These are phyloP conservation scores for Oreochromis aureus DNA, from an alignment of 2,113 vertebrate species.

Conservation along the genomic window DNA sequence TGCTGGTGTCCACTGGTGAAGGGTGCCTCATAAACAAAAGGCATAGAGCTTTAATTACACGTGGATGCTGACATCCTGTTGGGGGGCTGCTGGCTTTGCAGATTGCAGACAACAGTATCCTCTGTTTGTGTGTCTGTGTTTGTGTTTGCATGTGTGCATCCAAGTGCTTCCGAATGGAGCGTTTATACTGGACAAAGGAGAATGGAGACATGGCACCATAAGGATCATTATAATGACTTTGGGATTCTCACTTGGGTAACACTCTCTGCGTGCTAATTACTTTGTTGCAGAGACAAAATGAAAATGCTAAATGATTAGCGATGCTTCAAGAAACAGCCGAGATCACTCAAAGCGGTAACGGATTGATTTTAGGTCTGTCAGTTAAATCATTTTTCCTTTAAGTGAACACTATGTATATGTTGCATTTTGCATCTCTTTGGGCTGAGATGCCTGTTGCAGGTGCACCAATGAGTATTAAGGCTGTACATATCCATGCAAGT, in stretches of 20 bases:
- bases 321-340: neutral
- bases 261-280: slow-evolving; percentile 20
- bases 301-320: neutral
- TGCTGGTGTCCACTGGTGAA: neutral
- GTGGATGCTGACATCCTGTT: slow-evolving; percentile 31
- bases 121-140: neutral
- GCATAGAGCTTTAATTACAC: slow-evolving; percentile 50
- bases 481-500: neutral
- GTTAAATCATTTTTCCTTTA: neutral
- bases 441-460: neutral
- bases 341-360: neutral
- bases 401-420: neutral
- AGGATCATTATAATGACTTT: neutral
- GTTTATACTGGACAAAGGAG: neutral
- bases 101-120: slow-evolving; percentile 28
- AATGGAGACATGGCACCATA: neutral
- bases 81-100: slow-evolving; percentile 42
- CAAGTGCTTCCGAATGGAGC: neutral
- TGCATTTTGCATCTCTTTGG: neutral
- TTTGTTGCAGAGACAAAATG: slow-evolving; percentile 7
- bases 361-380: neutral
- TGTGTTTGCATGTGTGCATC: neutral
- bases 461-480: neutral
- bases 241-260: neutral
- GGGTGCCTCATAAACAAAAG: slow-evolving; percentile 26